Evolutionary conservation across 2,797 vertebrate genomes (phyloP).

Genomic region (Myotis vivesi): DNA sequence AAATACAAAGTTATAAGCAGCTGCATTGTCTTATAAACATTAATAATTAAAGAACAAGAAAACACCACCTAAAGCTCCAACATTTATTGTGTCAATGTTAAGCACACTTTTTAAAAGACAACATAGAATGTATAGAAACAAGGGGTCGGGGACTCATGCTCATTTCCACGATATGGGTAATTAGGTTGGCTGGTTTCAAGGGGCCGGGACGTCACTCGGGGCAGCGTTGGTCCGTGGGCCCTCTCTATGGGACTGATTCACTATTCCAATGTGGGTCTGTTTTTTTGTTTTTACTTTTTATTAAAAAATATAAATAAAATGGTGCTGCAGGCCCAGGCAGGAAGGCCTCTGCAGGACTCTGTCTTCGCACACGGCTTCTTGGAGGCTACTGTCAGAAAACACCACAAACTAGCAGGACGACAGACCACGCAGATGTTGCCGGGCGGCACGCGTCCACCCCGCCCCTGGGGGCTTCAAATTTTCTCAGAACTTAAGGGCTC

Average conservation of each 20-base stretch:
- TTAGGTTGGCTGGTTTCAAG: slow-evolving; percentile 80
- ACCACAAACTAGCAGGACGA: slow-evolving; percentile 83
- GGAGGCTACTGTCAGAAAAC: slow-evolving; percentile 80
- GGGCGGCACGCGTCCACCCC: slow-evolving; percentile 72
- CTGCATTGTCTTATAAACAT: slow-evolving; percentile 73
- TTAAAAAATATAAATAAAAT: slow-evolving; percentile 91
- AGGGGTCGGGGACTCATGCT: slow-evolving; percentile 76
- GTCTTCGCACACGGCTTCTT: slow-evolving; percentile 81
- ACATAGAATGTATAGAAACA: slow-evolving; percentile 83
- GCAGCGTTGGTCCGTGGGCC: slow-evolving; percentile 71
- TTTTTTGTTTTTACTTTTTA: slow-evolving; percentile 81
- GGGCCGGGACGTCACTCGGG: slow-evolving; percentile 71
- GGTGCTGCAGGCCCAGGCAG: slow-evolving; percentile 82
- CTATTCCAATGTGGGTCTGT: slow-evolving; percentile 74
- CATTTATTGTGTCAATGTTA: slow-evolving; percentile 88
- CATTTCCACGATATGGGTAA: slow-evolving; percentile 76
- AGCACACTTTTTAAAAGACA: slow-evolving; percentile 82
- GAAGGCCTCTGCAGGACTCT: slow-evolving; percentile 81
- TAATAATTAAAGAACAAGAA: slow-evolving; percentile 84
- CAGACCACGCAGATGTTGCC: slow-evolving; percentile 81
- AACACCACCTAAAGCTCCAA: slow-evolving; percentile 88
- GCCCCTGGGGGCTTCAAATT: slow-evolving; percentile 84
- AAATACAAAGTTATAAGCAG: slow-evolving; percentile 72
- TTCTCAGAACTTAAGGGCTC: slow-evolving; percentile 89
- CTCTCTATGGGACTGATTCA: slow-evolving; percentile 78